phyloP scores from a whole-genome alignment of 2,888 invertebrate genomes.

The Neoaliturus tenellus region DNA sequence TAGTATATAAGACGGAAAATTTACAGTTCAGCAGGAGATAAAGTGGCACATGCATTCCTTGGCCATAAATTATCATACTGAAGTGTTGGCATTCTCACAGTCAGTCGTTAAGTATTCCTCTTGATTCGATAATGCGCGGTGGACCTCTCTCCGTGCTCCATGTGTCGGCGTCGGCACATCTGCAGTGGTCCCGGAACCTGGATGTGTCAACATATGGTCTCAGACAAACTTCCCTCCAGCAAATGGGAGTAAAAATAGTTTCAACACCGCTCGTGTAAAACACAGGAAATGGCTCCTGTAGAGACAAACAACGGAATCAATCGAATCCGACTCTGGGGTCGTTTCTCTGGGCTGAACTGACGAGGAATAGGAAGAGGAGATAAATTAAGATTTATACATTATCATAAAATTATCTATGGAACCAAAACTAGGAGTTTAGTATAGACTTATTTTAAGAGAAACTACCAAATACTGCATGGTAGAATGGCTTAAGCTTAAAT shows the following conservation, averaged over 20 bases:
- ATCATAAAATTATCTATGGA: too few species aligned
- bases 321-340: too few species aligned
- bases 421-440: too few species aligned
- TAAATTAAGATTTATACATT: too few species aligned
- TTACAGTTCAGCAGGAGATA: too few species aligned
- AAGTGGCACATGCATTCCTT: too few species aligned
- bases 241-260: not conserved
- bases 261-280: not conserved
- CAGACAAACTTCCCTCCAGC: conserved; percentile 13
- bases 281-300: not conserved
- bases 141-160: not conserved
- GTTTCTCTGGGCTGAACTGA: too few species aligned
- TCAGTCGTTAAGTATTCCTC: not conserved
- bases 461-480: too few species aligned
- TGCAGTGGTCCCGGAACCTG: not conserved
- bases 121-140: not conserved
- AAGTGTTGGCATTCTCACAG: not conserved
- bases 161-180: not conserved
- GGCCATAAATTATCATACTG: not conserved
- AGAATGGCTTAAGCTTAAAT: too few species aligned
- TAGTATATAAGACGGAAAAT: too few species aligned
- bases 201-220: not conserved
- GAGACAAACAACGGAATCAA: not conserved
- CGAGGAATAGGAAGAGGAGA: too few species aligned
- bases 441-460: too few species aligned